Percentiles rank a stretch among this genome's conserved stretches.
Evolutionary conservation across 2,888 invertebrate species (phyloP).

Genomic region (Caenorhabditis sp.): DNA sequence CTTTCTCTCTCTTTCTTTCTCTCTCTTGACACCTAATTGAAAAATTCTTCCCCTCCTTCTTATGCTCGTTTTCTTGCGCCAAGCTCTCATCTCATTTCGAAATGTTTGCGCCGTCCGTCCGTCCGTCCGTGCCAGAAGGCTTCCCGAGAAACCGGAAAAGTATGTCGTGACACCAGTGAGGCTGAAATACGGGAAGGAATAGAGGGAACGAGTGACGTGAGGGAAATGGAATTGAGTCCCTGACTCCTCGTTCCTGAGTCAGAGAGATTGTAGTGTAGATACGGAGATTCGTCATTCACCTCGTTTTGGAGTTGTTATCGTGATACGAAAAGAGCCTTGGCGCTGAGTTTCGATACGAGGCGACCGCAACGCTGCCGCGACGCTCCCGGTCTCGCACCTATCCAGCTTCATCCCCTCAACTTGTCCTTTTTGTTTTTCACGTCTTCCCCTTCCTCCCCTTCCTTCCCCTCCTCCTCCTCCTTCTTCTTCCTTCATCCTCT

Average conservation of each 20-base stretch:
- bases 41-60: constrained; percentile 43
- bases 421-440: constrained; percentile 36
- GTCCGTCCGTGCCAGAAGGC: too few species aligned
- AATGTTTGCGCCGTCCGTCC: too few species aligned
- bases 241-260: too few species aligned
- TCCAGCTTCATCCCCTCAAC: constrained; percentile 18
- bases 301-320: too few species aligned
- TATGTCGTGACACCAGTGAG: constrained; percentile 50
- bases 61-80: neutral
- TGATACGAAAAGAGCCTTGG: too few species aligned
- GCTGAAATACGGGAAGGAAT: constrained; percentile 6
- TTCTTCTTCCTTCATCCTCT: neutral
- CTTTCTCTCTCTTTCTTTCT: too few species aligned
- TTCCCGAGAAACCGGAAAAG: constrained; percentile 44
- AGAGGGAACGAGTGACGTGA: constrained; percentile 33
- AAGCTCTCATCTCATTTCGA: constrained; percentile 42
- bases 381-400: neutral
- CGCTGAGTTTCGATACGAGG: too few species aligned
- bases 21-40: constrained; percentile 62
- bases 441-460: neutral
- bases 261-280: neutral
- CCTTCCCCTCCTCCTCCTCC: constrained; percentile 6
- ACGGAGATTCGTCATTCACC: too few species aligned
- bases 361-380: neutral
- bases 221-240: constrained; percentile 35